phyloP scores from a whole-genome alignment of 2,797 vertebrate genomes.

The Onychomys torridus region DNA sequence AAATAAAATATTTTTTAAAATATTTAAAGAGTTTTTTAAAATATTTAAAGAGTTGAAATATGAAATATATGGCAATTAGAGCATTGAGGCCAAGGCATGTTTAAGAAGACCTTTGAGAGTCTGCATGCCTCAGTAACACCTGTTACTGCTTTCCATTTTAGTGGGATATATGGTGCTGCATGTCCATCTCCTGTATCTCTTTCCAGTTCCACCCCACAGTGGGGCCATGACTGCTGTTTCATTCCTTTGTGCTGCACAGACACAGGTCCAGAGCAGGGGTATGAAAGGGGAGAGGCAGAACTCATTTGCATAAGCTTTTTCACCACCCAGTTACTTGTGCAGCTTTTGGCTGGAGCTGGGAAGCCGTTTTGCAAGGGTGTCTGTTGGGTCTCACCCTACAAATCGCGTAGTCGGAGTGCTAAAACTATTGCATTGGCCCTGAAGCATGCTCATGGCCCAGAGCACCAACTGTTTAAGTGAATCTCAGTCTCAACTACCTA shows the following conservation, averaged over 20 bases:
- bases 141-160: background rate
- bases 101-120: background rate
- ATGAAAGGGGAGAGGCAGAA: background rate
- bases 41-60: background rate
- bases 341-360: background rate
- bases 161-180: background rate
- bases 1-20: background rate
- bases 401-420: background rate
- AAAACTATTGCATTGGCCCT: background rate
- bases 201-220: background rate
- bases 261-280: background rate
- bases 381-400: background rate
- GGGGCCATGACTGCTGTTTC: background rate
- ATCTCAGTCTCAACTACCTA: slow-evolving; percentile 24
- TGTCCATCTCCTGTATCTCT: background rate
- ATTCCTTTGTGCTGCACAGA: slow-evolving; percentile 33
- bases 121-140: background rate
- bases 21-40: background rate
- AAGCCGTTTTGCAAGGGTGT: background rate
- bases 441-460: background rate
- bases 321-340: background rate
- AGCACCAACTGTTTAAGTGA: background rate
- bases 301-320: slow-evolving; percentile 56
- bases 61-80: background rate
- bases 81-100: background rate